Conservation (phyloP, 2,888 invertebrate species). For the Tetropium fuscum region DNA sequence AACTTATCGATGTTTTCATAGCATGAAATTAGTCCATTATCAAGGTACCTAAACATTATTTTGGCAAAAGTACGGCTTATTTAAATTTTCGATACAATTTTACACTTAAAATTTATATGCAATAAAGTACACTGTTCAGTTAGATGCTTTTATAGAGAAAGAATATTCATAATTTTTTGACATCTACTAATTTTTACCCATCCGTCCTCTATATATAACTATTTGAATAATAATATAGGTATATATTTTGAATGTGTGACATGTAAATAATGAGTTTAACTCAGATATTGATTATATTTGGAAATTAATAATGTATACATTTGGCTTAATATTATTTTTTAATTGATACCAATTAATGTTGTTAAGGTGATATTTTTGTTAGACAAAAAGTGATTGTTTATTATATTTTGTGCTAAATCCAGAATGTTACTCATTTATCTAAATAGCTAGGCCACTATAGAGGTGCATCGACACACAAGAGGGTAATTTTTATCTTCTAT, state of each 20-base stretch:
- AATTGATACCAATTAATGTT: no score
- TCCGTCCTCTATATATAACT: constrained; percentile 43
- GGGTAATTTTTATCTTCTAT: no score
- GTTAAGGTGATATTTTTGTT: no score
- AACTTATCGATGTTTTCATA: constrained; percentile 31
- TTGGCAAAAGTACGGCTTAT: constrained; percentile 63
- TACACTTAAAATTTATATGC: constrained; percentile 28
- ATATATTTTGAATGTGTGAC: constrained; percentile 17
- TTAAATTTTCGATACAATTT: constrained; percentile 30
- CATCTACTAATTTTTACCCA: constrained; percentile 33
- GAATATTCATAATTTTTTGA: constrained; percentile 7
- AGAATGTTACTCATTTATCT: no score
- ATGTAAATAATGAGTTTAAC: constrained; percentile 9
- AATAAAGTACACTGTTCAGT: constrained; percentile 29
- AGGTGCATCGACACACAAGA: no score
- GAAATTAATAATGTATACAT: constrained; percentile 2
- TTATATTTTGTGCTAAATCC: no score
- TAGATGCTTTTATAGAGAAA: constrained; percentile 21
- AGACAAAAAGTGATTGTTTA: no score
- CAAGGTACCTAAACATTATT: constrained; percentile 45
- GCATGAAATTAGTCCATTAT: constrained; percentile 42
- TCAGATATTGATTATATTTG: constrained; percentile 3
- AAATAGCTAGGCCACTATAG: no score
- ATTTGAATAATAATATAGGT: constrained; percentile 26
- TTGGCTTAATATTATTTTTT: constrained; percentile 2